Evolutionary conservation across 2,113 vertebrate species (phyloP).

Genomic region (Phalacrocorax carbo): DNA sequence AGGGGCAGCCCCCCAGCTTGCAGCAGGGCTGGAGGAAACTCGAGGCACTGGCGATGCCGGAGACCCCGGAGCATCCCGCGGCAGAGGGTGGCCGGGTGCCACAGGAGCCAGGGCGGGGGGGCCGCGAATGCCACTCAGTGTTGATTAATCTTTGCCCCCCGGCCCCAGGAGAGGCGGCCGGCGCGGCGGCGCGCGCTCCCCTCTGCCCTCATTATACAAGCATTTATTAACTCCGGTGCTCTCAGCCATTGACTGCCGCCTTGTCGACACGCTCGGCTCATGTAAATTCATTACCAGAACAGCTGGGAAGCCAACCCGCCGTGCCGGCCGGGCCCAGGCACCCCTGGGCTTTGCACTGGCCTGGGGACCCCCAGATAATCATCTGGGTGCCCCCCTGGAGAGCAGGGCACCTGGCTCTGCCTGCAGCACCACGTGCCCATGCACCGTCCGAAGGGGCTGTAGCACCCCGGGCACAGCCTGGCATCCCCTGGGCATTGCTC

Average conservation of each 20-base stretch:
- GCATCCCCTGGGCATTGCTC: no score
- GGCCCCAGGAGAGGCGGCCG: conserved; percentile 23
- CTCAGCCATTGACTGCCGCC: conserved; percentile 56
- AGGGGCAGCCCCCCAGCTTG: not conserved
- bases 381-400: not conserved
- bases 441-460: not conserved
- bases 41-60: rapidly evolving
- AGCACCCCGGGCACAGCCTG: not conserved
- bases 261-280: conserved; percentile 62
- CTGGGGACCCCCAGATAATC: rapidly evolving
- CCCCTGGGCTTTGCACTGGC: not conserved
- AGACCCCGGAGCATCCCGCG: not conserved
- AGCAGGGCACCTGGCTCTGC: not conserved
- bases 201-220: conserved; percentile 65
- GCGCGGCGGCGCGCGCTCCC: not conserved
- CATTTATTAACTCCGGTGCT: conserved; percentile 66
- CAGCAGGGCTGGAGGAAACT: not conserved
- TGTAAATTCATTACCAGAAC: conserved; percentile 70
- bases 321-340: not conserved
- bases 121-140: not conserved
- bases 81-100: not conserved
- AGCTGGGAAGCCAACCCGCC: conserved; percentile 59
- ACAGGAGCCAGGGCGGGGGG: not conserved
- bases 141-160: conserved; percentile 59
- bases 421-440: not conserved